These are phyloP conservation scores for Lepidostoma basale DNA, from an alignment of 1,140 invertebrate genomes.

Conservation along the genomic window DNA sequence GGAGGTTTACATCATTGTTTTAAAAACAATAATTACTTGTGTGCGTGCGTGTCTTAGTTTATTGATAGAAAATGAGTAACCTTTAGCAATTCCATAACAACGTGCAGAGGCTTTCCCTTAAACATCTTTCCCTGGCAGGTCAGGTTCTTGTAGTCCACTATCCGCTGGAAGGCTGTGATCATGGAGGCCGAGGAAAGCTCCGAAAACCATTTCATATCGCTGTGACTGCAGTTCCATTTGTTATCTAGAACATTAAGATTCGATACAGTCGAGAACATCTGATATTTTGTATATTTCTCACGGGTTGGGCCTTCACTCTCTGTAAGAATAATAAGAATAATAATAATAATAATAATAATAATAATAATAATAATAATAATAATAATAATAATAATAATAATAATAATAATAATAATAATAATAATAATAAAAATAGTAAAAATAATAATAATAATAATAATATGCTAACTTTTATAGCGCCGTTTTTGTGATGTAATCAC, in stretches of 20 bases:
- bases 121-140: slow-evolving; percentile 57
- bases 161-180: slow-evolving; percentile 44
- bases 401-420: background rate
- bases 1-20: too few relatives aligned
- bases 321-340: background rate
- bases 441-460: too few relatives aligned
- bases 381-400: background rate
- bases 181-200: slow-evolving; percentile 49
- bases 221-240: slow-evolving; percentile 59
- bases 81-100: slow-evolving; percentile 58
- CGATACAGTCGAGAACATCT: background rate
- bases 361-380: background rate
- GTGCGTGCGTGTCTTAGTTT: background rate
- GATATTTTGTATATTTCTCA: background rate
- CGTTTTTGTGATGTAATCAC: too few relatives aligned
- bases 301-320: background rate
- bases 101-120: slow-evolving; percentile 55
- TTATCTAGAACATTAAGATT: slow-evolving; percentile 48
- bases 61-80: slow-evolving; percentile 48
- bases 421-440: background rate
- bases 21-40: too few relatives aligned
- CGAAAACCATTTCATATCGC: slow-evolving; percentile 57
- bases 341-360: background rate
- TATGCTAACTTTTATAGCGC: too few relatives aligned
- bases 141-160: slow-evolving; percentile 54